phyloP scores from a whole-genome alignment of 2,888 invertebrate genomes.

The Nomada ruficornis region DNA sequence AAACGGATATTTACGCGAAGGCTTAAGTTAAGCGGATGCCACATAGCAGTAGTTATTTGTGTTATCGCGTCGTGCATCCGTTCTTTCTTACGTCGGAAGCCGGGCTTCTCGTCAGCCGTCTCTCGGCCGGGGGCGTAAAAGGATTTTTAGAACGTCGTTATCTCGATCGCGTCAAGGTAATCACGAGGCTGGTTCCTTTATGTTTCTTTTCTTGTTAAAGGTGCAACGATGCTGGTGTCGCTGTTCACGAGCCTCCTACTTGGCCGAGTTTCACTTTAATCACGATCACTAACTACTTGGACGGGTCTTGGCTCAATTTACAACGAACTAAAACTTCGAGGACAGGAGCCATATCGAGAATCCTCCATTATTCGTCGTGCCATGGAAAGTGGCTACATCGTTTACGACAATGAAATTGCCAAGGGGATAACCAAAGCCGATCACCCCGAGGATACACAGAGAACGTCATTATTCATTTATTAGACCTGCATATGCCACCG shows the following conservation, averaged over 20 bases:
- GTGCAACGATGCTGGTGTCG: constrained; percentile 46
- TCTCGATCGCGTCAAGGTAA: constrained; percentile 35
- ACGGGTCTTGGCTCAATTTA: constrained; percentile 69
- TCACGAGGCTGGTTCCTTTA: constrained; percentile 22
- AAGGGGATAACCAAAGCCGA: constrained; percentile 48
- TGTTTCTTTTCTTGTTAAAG: constrained; percentile 54
- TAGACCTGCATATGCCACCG: constrained; percentile 35
- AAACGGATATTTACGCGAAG: constrained; percentile 19
- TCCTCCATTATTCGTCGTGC: constrained; percentile 50
- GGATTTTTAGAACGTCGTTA: constrained; percentile 25
- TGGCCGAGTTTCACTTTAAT: constrained; percentile 63
- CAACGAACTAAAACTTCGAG: constrained; percentile 71
- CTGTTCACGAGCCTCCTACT: constrained; percentile 50
- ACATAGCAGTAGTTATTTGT: constrained; percentile 14
- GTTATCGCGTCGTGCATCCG: constrained; percentile 26
- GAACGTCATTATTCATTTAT: constrained; percentile 42
- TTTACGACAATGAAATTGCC: constrained; percentile 61
- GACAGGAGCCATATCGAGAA: constrained; percentile 59
- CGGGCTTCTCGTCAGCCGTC: neutral
- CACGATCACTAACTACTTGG: constrained; percentile 60
- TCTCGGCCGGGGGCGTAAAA: neutral
- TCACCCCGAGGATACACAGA: constrained; percentile 41
- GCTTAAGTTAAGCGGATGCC: constrained; percentile 10
- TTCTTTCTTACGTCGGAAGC: constrained; percentile 8
- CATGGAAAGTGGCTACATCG: constrained; percentile 61